phyloP scores from a whole-genome alignment of 2,113 vertebrate species.

The Anarrhichthys ocellatus region DNA sequence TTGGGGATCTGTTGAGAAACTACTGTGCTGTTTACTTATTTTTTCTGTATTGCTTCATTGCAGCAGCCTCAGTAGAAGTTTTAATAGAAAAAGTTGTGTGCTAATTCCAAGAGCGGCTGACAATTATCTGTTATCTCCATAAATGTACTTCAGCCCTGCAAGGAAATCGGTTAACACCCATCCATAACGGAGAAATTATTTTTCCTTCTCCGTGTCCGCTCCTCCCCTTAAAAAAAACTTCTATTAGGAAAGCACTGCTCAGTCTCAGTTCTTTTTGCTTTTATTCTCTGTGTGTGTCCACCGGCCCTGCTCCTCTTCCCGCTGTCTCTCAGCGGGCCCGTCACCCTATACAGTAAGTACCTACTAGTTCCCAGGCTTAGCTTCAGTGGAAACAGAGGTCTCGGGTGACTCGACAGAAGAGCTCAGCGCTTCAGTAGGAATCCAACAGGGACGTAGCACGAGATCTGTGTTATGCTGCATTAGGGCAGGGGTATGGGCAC shows the following conservation, averaged over 20 bases:
- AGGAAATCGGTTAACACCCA: background rate
- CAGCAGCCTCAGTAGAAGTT: background rate
- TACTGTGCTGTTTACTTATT: background rate
- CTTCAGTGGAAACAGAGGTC: conserved; percentile 62
- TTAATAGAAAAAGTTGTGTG: conserved; percentile 9
- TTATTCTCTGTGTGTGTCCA: background rate
- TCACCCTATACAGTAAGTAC: conserved; percentile 48
- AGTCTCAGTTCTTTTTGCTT: background rate
- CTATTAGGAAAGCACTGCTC: background rate
- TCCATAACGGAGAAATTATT: background rate
- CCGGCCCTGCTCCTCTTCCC: conserved; percentile 7
- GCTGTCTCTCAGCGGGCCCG: conserved; percentile 37
- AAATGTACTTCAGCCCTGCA: conserved; percentile 2
- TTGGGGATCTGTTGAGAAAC: conserved; percentile 10
- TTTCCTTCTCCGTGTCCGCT: too few relatives aligned
- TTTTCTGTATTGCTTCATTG: background rate
- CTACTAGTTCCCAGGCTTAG: conserved; percentile 14
- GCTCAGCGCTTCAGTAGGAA: background rate
- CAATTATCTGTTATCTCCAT: background rate
- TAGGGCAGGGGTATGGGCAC: conserved; percentile 14
- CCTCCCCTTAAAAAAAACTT: background rate
- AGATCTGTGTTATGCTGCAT: conserved; percentile 33
- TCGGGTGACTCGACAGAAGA: conserved; percentile 43
- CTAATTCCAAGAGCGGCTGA: background rate
- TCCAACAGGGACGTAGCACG: conserved; percentile 20